Base-by-base conservation (phyloP, 2,797 vertebrate species). In the Urocyon cinereoargenteus region DNA sequence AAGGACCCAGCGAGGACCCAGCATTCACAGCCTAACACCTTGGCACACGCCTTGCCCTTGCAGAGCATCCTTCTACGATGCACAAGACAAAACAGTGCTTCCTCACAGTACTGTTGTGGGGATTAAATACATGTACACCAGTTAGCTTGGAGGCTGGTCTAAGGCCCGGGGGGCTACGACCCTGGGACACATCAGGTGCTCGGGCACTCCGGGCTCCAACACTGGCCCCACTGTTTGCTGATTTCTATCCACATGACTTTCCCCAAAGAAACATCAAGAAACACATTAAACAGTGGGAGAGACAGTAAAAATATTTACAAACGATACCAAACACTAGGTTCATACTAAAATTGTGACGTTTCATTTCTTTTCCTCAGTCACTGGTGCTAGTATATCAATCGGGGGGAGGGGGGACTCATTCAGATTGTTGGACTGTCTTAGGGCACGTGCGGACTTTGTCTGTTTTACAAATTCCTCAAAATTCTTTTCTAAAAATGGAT, bases 391-490 rank as follows among this genome's bases (percentile, higher is more conserved):
- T 87, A 86, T 34, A 92, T 97, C 94, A 70, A 90, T 97, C 90
- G 94, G 86, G 49, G 96, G 86, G 49, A 36, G 34, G 45, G 93
- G 53, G 90, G 85, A 88, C 49, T 82, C 82, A 70, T 93, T 73
- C 75, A 72, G 31, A 64, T 92, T 86, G 77, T 64, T 75, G 18
- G 81, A 72, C 73, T 95, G 72, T 97, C 84, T 96, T 75, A 59
- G 57, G 81, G 77, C 53, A 68, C 64, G 64, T 14, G 87, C 83
- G 78, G 87, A 62, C 95, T 96, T 94, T 97, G 85, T 93, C 95
- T 96, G 90, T 96, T 97, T 96, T 90, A 96, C 77, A 98, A 97
- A 97, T 96, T 92, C 68, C 26, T 79, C 57, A 77, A 93, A 97
- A 81, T 97, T 97, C 86, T 95, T 97, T 97, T 84, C 77, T 72